Evolutionary conservation across 1,140 invertebrate species (phyloP), one percentile per base, ranked within the genome.

Genomic region (Himalopsyche phryganea): DNA sequence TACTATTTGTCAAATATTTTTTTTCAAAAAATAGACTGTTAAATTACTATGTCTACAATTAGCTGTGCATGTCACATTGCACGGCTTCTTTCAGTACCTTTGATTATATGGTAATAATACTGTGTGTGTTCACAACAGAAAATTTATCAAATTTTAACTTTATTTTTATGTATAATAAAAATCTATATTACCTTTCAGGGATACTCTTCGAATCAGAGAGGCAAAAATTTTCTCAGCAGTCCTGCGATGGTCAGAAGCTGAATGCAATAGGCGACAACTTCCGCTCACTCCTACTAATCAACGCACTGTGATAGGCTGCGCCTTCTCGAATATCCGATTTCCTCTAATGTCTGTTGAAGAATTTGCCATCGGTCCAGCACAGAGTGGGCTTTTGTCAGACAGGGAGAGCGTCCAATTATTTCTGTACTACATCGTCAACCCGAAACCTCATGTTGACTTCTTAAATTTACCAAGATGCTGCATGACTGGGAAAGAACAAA

Each of bases 271-370:
- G 14, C 80, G 85, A 38, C 82, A 85, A 56, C 57, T 91, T 18
- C 74, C 83, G 1, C 70, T 83, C 0, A 87, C 81, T n/a, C 79
- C 85, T 0, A 83, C 85, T 57, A 90, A 92, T 72, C 84, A 89
- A 66, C 72, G 90, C 58, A 70, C 75, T 46, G 84, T 91, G 1
- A 71, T 93, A 0, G 85, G 85, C 0, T 66, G 79, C 46, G 85
- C 88, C 11, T 77, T 94, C 40, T 79, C 82, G 33, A 77, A 91
- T 0, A 86, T 95, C 58, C 76, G 92, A 19, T 95, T 92, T 72
- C 91, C 92, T 2, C 72, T 93, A 2, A 94, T 95, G 91, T 88
- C 85, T 1, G 85, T 91, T 1, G 88, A 92, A 69, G 91, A 94
- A 71, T 94, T 94, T 76, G 91, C 91, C 0, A 81, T 83, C 66